phyloP scores from a whole-genome alignment of 2,888 invertebrate species.

The Drosophila fungiperda region DNA sequence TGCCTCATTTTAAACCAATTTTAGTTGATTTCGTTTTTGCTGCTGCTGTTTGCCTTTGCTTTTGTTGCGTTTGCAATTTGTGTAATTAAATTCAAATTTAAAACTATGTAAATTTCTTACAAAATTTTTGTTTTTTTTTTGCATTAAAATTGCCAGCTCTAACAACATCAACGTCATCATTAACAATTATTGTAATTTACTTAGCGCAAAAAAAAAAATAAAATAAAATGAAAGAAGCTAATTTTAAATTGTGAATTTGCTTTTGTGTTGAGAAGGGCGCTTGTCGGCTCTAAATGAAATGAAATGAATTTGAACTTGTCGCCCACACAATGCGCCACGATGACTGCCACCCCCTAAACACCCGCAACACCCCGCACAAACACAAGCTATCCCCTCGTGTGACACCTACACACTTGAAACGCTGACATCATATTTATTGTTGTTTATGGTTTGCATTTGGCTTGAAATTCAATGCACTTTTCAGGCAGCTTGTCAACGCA shows the following conservation, averaged over 20 bases:
- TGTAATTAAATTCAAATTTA: constrained; percentile 81
- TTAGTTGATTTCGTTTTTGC: constrained; percentile 31
- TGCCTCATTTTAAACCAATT: constrained; percentile 57
- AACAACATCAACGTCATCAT: constrained; percentile 42
- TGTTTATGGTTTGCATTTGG: constrained; percentile 58
- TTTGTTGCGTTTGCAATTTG: constrained; percentile 66
- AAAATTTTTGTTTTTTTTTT: constrained; percentile 63
- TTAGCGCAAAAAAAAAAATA: constrained; percentile 48
- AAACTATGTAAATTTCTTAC: constrained; percentile 74
- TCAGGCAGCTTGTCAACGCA: constrained; percentile 63
- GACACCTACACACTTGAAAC: constrained; percentile 22
- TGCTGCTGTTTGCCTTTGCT: constrained; percentile 19
- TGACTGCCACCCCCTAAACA: background rate
- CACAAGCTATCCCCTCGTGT: background rate
- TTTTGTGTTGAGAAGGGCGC: constrained; percentile 37
- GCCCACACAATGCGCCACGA: constrained; percentile 57
- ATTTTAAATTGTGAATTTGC: constrained; percentile 14
- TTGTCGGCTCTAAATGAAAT: constrained; percentile 41
- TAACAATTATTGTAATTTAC: constrained; percentile 78
- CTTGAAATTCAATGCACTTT: constrained; percentile 72
- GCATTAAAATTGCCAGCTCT: constrained; percentile 69
- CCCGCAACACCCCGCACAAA: background rate
- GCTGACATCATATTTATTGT: constrained; percentile 74
- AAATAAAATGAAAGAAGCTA: constrained; percentile 7
- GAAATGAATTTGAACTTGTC: constrained; percentile 72